A percentile compares a stretch with the other conserved stretches of the same genome.
Evolutionary conservation across 1,140 invertebrate species (phyloP).

Genomic region (Patella vulgata): DNA sequence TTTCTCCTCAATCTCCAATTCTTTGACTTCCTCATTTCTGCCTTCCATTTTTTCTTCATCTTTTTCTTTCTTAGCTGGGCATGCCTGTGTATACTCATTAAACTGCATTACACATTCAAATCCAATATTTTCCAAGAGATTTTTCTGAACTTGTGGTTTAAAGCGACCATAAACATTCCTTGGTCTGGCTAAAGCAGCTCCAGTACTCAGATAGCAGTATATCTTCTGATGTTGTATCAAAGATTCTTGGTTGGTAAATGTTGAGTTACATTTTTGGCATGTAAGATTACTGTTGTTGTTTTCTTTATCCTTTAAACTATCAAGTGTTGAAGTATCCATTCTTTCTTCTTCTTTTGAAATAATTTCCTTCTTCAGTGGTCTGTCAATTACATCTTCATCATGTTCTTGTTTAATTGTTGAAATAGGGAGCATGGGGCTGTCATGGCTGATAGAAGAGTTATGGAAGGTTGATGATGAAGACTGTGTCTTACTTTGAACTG

Average conservation of each 20-base stretch:
- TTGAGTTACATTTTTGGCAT: constrained; percentile 81
- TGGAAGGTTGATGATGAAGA: not conserved
- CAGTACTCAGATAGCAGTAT: constrained; percentile 11
- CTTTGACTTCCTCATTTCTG: constrained; percentile 13
- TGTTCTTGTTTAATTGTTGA: too few species aligned
- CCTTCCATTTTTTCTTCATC: constrained; percentile 34
- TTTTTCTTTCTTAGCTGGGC: constrained; percentile 62
- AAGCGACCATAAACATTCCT: constrained; percentile 70
- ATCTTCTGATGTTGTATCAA: constrained; percentile 81
- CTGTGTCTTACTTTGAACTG: constrained; percentile 16
- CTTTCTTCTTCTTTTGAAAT: constrained; percentile 5
- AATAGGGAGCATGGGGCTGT: too few species aligned
- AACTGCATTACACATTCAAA: constrained; percentile 97
- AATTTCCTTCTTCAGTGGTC: constrained; percentile 6
- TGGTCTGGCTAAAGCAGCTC: constrained; percentile 63
- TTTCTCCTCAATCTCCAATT: constrained; percentile 14
- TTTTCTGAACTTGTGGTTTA: constrained; percentile 84
- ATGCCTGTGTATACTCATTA: constrained; percentile 86
- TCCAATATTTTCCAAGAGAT: constrained; percentile 90
- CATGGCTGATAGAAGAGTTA: too few species aligned
- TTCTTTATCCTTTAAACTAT: too few species aligned
- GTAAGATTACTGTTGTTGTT: constrained; percentile 59
- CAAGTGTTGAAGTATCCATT: not conserved
- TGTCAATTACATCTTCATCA: too few species aligned
- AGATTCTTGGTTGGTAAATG: constrained; percentile 83